Base-by-base conservation (phyloP, 2,113 vertebrate genomes). In the Zapornia atra region DNA sequence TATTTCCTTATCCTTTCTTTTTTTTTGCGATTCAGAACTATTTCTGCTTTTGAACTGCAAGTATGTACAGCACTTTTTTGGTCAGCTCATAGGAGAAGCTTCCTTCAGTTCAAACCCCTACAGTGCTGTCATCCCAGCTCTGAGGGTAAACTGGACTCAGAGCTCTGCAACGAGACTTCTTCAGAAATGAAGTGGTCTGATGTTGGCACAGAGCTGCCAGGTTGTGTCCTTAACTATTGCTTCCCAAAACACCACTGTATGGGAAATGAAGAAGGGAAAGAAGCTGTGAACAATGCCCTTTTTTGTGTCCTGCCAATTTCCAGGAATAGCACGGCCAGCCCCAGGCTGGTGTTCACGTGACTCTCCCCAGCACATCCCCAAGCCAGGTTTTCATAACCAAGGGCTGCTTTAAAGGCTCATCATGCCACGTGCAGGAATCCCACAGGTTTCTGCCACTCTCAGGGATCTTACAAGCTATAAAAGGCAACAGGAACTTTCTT, bases 81-180 rank as follows among this genome's bases (percentile, higher is more conserved):
- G 29, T 25, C 44, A 61, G n/a, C 11, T 92, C 50, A 72, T 0
- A 40, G 54, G 11, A 36, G 10, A 40, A 11, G 3, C 3, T 2
- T 68, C 75, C 76, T 86, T 46, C 70, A 5, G 11, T 64, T 93
- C 34, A 77, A 13, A 44, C 4, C 6, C 60, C 63, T 63, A 59
- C 56, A 21, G 15, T 2, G 1, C 19, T 85, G n/a, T 44, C n/a
- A 68, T 13, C 31, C 28, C 0, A 0, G 40, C 36, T 90, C 42
- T 13, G 8, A 51, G 53, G 19, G 38, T 42, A 78, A 75, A 84
- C 21, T 17, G n/a, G 48, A 60, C 42, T 29, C 21, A 68, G 40
- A 68, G 4, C 31, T 53, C 70, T 33, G 48, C 42, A 78, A 11
- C 1, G 6, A 36, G 42, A 63, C 12, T 28, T 59, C 64, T 79